Evolutionary conservation across 2,888 invertebrate species (phyloP).

Genomic region (Pterostichus madidus): DNA sequence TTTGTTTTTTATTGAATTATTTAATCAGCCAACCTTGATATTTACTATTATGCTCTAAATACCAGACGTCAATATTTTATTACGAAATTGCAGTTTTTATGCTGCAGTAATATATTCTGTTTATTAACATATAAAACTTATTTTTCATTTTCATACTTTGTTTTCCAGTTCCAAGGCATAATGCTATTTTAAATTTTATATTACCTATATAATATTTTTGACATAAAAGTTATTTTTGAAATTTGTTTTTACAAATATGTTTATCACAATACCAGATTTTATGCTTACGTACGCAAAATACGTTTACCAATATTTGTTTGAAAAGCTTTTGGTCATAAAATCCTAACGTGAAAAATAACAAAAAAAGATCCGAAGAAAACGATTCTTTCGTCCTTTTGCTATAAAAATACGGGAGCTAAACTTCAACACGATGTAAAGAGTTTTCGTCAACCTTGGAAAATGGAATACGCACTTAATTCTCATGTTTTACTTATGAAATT

Average conservation of each 20-base stretch:
- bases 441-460: not conserved
- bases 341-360: slow-evolving; percentile 27
- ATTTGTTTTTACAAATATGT: slow-evolving; percentile 7
- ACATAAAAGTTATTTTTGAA: not conserved
- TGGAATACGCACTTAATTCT: too few relatives aligned
- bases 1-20: not conserved
- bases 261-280: not conserved
- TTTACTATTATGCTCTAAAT: slow-evolving; percentile 4
- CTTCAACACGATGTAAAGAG: not conserved
- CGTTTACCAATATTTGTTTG: slow-evolving; percentile 30
- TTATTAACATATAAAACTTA: not conserved
- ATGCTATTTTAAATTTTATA: too few relatives aligned
- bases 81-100: not conserved
- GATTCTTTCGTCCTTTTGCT: not conserved
- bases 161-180: too few relatives aligned
- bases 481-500: too few relatives aligned
- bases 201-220: too few relatives aligned
- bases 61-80: not conserved
- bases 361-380: not conserved
- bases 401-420: slow-evolving; percentile 3
- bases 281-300: not conserved
- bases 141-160: too few relatives aligned
- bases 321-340: slow-evolving; percentile 33
- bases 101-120: not conserved
- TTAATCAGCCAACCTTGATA: slow-evolving; percentile 2